phyloP scores from a whole-genome alignment of 2,888 invertebrate genomes.

The Onchidella celtica region DNA sequence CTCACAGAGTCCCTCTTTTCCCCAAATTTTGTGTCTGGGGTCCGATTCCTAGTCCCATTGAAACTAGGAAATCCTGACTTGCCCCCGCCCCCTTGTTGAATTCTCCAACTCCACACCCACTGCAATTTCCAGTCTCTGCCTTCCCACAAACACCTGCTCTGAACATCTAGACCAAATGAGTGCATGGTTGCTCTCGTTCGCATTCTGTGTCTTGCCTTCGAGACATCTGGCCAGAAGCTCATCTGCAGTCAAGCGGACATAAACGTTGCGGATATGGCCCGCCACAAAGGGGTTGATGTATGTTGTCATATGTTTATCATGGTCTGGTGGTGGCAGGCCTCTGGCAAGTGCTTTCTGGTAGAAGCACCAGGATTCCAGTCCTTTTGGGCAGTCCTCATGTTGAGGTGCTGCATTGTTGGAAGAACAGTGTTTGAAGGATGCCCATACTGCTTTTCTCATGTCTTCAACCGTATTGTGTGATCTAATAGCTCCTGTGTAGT shows the following conservation, averaged over 20 bases:
- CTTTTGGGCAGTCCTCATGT: no score
- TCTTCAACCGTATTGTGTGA: neutral
- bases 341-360: no score
- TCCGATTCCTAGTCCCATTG: no score
- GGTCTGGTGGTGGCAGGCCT: no score
- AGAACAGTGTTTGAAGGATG: constrained; percentile 4
- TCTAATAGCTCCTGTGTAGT: constrained; percentile 6
- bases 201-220: constrained; percentile 12
- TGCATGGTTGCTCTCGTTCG: constrained; percentile 16
- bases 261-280: neutral
- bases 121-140: constrained; percentile 19
- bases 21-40: no score
- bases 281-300: constrained; percentile 9
- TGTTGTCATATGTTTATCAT: neutral
- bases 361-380: no score
- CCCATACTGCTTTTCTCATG: neutral
- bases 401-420: no score
- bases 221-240: neutral
- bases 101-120: no score
- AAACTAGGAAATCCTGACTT: no score
- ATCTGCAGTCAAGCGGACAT: neutral
- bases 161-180: constrained; percentile 36
- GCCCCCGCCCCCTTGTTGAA: no score
- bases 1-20: no score
- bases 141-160: constrained; percentile 30